These are phyloP conservation scores for Smittia aterrima DNA, from an alignment of 2,888 invertebrate species.

Conservation along the genomic window DNA sequence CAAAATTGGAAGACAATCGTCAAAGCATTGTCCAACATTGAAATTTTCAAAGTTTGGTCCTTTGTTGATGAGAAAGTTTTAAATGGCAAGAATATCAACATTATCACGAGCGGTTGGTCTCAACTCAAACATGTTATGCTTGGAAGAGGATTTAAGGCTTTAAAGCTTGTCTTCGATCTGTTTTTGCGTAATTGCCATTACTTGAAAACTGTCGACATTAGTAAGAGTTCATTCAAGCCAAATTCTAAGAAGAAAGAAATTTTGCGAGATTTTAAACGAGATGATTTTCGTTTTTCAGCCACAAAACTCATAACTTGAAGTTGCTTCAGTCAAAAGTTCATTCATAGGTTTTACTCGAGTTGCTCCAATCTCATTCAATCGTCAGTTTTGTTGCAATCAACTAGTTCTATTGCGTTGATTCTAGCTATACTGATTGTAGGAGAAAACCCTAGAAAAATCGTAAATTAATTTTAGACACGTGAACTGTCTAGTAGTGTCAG, in stretches of 20 bases:
- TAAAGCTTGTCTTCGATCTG: neutral
- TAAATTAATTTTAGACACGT: too few species aligned
- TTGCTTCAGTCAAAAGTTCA: too few species aligned
- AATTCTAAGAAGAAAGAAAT: too few species aligned
- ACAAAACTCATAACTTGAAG: too few species aligned
- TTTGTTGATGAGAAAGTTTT: too few species aligned
- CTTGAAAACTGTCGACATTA: neutral
- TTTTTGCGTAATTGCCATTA: neutral
- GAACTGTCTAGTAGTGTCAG: too few species aligned
- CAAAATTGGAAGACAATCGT: neutral
- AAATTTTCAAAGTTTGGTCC: neutral
- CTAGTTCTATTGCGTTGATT: too few species aligned
- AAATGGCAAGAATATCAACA: neutral
- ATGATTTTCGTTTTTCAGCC: neutral
- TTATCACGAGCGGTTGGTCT: neutral
- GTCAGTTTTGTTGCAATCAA: too few species aligned
- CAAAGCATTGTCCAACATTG: neutral
- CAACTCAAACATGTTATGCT: neutral
- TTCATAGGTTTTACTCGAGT: too few species aligned
- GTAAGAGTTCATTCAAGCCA: neutral
- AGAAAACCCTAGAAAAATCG: too few species aligned
- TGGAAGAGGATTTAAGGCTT: neutral
- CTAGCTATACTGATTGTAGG: too few species aligned
- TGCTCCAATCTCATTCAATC: too few species aligned
- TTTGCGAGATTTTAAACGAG: neutral